Evolutionary conservation across 2,113 vertebrate species (phyloP), one percentile per base, ranked within the genome.

Genomic region (Pygoscelis antarcticus): DNA sequence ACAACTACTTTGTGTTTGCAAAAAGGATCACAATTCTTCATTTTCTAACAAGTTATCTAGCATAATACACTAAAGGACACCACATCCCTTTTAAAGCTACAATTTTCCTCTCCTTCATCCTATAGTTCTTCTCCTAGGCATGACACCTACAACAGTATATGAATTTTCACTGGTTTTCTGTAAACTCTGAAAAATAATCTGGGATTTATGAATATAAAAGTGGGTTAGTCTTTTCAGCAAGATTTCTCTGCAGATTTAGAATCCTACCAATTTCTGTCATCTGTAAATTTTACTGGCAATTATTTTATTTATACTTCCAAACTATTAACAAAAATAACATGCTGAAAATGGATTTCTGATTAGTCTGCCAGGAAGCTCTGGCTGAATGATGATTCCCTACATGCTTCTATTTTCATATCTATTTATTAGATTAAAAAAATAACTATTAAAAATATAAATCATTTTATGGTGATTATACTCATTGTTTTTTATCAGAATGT

Each of bases 391-490:
- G 72, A 75, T 80, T 70, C 46, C 20, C 8, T 83, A 26, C 25
- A 29, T 86, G 34, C 8, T 90, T 90, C 72, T 89, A 74, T 90
- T 95, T 96, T 87, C 49, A 90, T 51, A 74, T 76, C 36, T 64
- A 58, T 86, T 74, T 66, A 83, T 92, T 93, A 83, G 10, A 80
- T 54, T 69, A 61, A 94, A 90, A 96, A 96, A 85, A 42, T 9
- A 89, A 30, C 82, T 69, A 76, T 72, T 83, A 76, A 90, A 65
- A 7, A n/a, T 61, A 65, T 71, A 62, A 83, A 71, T 62, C 1
- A 85, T 90, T 90, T 86, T 61, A 70, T 38, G 38, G 46, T 89
- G 54, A 80, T 89, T 70, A 49, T 54, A 15, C 7, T 82, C 13
- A 57, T 65, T 94, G 34, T 87, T 89, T 90, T 95, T 77, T 57